Conservation (phyloP, 2,113 vertebrate genomes). For the Donacobius atricapilla region DNA sequence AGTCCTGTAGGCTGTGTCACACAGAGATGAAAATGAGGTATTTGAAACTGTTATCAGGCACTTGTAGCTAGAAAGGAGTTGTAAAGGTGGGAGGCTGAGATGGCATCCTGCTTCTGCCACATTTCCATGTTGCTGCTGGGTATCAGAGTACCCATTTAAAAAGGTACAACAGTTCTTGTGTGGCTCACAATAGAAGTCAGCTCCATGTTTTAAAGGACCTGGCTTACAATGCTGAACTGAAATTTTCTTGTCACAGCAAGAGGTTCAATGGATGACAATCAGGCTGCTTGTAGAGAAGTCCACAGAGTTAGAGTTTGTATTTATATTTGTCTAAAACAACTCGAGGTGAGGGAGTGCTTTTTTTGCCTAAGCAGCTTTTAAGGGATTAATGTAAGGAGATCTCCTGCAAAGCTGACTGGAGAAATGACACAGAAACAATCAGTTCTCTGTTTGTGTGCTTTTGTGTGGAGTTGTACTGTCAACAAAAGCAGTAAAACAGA, state of each 20-base stretch:
- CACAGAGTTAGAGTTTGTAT: not conserved
- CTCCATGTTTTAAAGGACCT: not conserved
- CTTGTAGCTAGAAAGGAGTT: not conserved
- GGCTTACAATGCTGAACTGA: not conserved
- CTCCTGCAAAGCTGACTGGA: not conserved
- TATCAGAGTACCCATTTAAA: not conserved
- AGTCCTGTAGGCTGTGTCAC: not conserved
- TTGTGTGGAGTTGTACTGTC: not conserved
- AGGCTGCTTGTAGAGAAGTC: not conserved
- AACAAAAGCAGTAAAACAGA: not conserved
- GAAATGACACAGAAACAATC: not conserved
- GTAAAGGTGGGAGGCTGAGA: not conserved
- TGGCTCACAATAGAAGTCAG: not conserved
- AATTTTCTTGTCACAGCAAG: not conserved
- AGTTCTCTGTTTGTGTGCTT: not conserved
- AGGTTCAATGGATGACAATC: not conserved
- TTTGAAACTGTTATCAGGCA: not conserved
- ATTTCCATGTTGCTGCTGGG: not conserved
- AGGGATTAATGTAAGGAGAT: not conserved
- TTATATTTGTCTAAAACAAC: not conserved
- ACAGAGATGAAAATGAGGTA: constrained; percentile 14
- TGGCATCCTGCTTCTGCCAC: not conserved
- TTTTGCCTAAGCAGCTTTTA: not conserved
- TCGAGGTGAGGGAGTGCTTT: not conserved
- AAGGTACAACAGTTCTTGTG: not conserved